A percentile compares a stretch with the other conserved stretches of the same genome.
Conservation (phyloP, 2,888 invertebrate genomes). For the Prosapia bicincta region DNA sequence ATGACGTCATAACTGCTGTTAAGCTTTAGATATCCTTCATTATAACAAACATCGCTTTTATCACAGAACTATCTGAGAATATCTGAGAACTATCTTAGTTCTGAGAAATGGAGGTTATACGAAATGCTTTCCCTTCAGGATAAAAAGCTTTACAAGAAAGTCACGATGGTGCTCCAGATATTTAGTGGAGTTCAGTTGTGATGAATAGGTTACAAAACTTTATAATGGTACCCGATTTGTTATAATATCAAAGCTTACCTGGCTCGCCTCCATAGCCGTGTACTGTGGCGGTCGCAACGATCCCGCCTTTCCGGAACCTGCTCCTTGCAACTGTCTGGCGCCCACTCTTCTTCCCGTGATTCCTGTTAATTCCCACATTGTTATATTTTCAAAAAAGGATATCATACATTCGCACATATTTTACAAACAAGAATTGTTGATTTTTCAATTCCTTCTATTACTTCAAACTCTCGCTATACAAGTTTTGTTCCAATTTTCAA, state of each 20-base stretch:
- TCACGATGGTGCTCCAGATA: background rate
- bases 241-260: slow-evolving; percentile 27
- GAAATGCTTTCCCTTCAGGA: background rate
- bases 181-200: background rate
- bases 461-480: too few relatives aligned
- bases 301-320: slow-evolving; percentile 58
- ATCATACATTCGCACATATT: too few relatives aligned
- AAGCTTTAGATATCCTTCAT: too few relatives aligned
- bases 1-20: too few relatives aligned
- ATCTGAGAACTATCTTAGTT: too few relatives aligned
- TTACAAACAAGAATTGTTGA: too few relatives aligned
- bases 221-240: slow-evolving; percentile 49
- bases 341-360: slow-evolving; percentile 22
- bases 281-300: slow-evolving; percentile 54
- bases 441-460: too few relatives aligned
- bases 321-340: slow-evolving; percentile 46
- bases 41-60: too few relatives aligned
- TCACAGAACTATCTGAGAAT: too few relatives aligned
- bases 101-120: too few relatives aligned
- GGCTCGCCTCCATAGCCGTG: slow-evolving; percentile 26
- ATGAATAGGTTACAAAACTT: slow-evolving; percentile 41
- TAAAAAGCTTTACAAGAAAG: slow-evolving; percentile 29
- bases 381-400: too few relatives aligned
- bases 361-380: slow-evolving; percentile 1
- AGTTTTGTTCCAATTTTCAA: too few relatives aligned